Base-by-base conservation (phyloP, 2,888 invertebrate genomes). In the Podotricha telesiphe region DNA sequence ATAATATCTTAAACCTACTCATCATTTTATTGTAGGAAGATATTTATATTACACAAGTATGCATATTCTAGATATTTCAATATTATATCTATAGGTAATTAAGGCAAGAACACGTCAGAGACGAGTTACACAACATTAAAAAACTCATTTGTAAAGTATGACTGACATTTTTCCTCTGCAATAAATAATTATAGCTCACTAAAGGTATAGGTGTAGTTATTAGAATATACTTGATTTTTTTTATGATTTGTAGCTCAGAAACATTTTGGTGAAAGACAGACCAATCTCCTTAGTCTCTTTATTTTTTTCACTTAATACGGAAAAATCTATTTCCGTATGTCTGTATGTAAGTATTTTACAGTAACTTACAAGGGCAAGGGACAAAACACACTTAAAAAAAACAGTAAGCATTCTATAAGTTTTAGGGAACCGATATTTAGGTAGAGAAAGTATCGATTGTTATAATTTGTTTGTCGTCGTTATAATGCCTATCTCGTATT, bases 81-180 rank as follows among this genome's bases (percentile, higher is more conserved):
- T 22, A 22, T 20, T 5, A 48, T 28, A 28, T 28, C 13, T 48
- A 37, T 62, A 62, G 62, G 48, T 62, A 62, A 62, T 62, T 50
- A 62, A 48, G 34, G 15, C 11, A 19, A 40, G 45, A 45, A 34
- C 58, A 50, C 69, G 67, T 61, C 59, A 34, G 19, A 48, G 20
- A 48, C 17, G n/a, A 42, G 6, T 70, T 70, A 51, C 70, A 67
- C 63, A 70, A 70, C 56, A 22, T 69, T 56, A 56, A 62, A 53
- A 19, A 65, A 59, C 65, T 45, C 40, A 45, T 50, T 55, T 65
- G 59, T 42, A 19, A 53, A 40, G 19, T 40, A 42, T 48, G 55
- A 13, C 66, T 67, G 63, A 67, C 58, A 67, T 70, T 70, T 51
- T 61, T 51, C 34, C 34, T 40, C n/a, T 34, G 34, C 42, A 59